These are phyloP conservation scores for Drosophila phalerata DNA, from an alignment of 2,888 invertebrate genomes.

Conservation along the genomic window DNA sequence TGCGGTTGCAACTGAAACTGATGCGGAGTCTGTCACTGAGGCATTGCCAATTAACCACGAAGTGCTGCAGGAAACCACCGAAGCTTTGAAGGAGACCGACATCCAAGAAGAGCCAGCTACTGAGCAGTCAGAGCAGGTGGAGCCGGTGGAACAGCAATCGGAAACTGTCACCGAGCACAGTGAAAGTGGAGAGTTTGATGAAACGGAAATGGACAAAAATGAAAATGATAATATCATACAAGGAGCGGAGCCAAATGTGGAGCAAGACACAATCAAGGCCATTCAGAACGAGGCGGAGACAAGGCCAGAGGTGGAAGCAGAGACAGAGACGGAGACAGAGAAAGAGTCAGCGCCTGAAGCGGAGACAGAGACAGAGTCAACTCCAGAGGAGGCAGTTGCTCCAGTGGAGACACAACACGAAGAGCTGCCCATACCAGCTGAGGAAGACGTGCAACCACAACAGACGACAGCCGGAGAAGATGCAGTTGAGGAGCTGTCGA, in stretches of 20 bases:
- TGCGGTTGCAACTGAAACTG: slow-evolving; percentile 28
- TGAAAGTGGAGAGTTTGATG: slow-evolving; percentile 53
- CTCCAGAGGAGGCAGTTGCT: not conserved
- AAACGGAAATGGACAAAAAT: slow-evolving; percentile 65
- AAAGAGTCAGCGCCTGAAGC: too few relatives aligned
- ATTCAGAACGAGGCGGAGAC: not conserved
- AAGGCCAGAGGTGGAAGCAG: not conserved
- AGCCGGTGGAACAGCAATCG: slow-evolving; percentile 26
- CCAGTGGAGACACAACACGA: not conserved
- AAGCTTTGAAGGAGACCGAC: slow-evolving; percentile 51
- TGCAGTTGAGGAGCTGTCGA: slow-evolving; percentile 18
- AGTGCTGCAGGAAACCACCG: slow-evolving; percentile 44
- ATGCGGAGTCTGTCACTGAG: slow-evolving; percentile 35
- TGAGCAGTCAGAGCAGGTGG: slow-evolving; percentile 7
- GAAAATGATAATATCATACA: slow-evolving; percentile 74
- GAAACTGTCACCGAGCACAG: slow-evolving; percentile 54
- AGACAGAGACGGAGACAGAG: slow-evolving; percentile 8
- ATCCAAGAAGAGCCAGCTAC: slow-evolving; percentile 9
- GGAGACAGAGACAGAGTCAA: slow-evolving; percentile 17
- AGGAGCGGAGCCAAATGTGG: slow-evolving; percentile 67
- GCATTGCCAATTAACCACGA: slow-evolving; percentile 48
- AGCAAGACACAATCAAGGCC: slow-evolving; percentile 47
- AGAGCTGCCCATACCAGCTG: not conserved
- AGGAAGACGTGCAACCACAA: slow-evolving; percentile 3
- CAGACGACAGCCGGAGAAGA: slow-evolving; percentile 9